These are phyloP conservation scores for Paguma larvata DNA, from an alignment of 2,797 vertebrate genomes.

Conservation along the genomic window DNA sequence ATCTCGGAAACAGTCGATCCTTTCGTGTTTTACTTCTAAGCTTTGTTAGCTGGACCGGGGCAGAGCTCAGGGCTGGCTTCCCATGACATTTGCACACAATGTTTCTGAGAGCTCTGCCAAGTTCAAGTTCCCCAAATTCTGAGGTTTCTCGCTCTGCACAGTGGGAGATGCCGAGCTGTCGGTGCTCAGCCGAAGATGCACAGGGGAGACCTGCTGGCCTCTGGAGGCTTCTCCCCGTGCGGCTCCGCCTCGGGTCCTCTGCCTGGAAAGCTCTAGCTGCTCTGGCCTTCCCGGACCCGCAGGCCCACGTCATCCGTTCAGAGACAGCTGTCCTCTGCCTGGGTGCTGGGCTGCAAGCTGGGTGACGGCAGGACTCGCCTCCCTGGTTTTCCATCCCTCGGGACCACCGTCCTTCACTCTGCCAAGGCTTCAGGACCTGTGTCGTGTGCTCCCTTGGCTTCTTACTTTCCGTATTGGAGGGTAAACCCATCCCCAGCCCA, in stretches of 20 bases:
- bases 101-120: not conserved
- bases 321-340: not conserved
- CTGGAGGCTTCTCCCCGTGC: not conserved
- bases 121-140: not conserved
- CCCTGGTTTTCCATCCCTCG: fast-evolving
- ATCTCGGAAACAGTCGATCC: not conserved
- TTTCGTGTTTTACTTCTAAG: not conserved
- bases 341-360: not conserved
- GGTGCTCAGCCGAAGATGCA: not conserved
- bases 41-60: too few relatives aligned
- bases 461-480: not conserved
- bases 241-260: fast-evolving
- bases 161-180: fast-evolving
- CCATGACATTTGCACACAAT: not conserved
- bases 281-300: not conserved
- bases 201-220: not conserved
- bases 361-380: fast-evolving
- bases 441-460: not conserved
- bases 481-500: too few relatives aligned
- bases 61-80: not conserved
- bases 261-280: not conserved
- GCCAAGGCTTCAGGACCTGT: fast-evolving
- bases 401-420: not conserved
- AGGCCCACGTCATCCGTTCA: not conserved
- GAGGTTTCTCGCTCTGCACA: fast-evolving